Base-by-base conservation (phyloP, 2,113 vertebrate species). In the Mungos mungo region DNA sequence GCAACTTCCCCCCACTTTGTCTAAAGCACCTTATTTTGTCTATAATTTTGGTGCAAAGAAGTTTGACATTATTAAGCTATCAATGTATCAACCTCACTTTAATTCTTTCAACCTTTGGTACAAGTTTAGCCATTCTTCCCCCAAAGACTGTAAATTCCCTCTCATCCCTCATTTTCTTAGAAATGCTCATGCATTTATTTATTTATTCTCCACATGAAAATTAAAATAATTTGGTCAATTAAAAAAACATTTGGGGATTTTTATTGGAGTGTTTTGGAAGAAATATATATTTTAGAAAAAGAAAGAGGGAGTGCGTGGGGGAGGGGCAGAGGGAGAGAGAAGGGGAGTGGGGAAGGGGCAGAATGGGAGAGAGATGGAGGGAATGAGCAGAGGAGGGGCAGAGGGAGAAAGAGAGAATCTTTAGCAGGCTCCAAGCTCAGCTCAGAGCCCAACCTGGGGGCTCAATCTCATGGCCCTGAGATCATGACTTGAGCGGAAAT, bases 231-330 rank as follows among this genome's bases (percentile, higher is more conserved):
- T 71, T 82, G 33, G 38, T 57, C 31, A 88, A 82, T 91, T 80
- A 0, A 81, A 82, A 87, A 96, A 68, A 45, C 63, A 94, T 16
- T 12, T 47, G 47, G 57, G 25, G 23, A 45, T 57, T 54, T 93
- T 96, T 93, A 66, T 90, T 90, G 35, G 13, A 94, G 31, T 94
- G 90, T 71, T 63, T 90, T 69, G 52, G 54, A 83, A 93, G 74
- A 90, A 35, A 25, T n/a, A 84, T 63, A 60, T 60, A 23, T 8
- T 93, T 90, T 84, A 35, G 52, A 80, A 90, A 50, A 14, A 50
- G 52, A 54, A 11, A 18, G 52, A 18, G 52, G 18, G 52, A 16
- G 52, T 18, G 4, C 14, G 52, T 5, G 16, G 52, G 52, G 52
- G 52, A 52, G 52, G 52, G 52, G 52, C 4, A 54, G 52, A 54